Base-by-base conservation (phyloP, 1,140 invertebrate genomes). In the Manduca sexta region DNA sequence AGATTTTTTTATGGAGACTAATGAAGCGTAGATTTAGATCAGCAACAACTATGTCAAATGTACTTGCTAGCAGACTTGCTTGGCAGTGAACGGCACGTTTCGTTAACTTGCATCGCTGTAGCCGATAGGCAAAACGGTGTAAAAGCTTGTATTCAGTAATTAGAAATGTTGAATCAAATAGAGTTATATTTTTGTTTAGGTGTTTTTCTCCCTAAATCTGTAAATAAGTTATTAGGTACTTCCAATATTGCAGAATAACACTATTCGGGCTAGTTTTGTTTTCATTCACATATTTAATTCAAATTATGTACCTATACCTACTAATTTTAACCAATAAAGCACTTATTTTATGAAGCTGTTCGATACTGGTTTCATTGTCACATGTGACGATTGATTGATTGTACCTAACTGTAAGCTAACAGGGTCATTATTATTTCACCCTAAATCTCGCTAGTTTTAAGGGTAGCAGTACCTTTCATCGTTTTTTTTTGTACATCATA, bases 261-360 rank as follows among this genome's bases (percentile, higher is more conserved):
- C 34, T 46, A 52, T 50, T 44, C 33, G 29, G 45, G 21, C 13
- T 47, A 46, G 15, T 46, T 52, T 42, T 39, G 42, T 39, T 48
- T 43, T 43, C 39, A 48, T 18, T 43, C 51, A 43, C 41, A 53
- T 34, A 29, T 34, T 45, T 45, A 30, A 49, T 45, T 45, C 35
- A 49, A 72, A 74, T 74, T 70, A 76, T 66, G 67, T 26, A 26
- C 68, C 68, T 78, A 62, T 72, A 72, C 61, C 67, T 72, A 75
- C 66, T 60, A 71, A 69, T 69, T 70, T 71, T 70, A 77, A 77
- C 77, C 75, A 83, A 77, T 83, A 83, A 83, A 83, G 75, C 76
- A 83, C 79, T 80, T 79, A 83, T 79, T 83, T 83, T 80, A 81
- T 74, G 75, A 77, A 73, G 63, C 66, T 62, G 69, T 76, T 74